A percentile compares a stretch with the other conserved stretches of the same genome.
Conservation (phyloP, 2,797 vertebrate genomes). For the Capromys pilorides region DNA sequence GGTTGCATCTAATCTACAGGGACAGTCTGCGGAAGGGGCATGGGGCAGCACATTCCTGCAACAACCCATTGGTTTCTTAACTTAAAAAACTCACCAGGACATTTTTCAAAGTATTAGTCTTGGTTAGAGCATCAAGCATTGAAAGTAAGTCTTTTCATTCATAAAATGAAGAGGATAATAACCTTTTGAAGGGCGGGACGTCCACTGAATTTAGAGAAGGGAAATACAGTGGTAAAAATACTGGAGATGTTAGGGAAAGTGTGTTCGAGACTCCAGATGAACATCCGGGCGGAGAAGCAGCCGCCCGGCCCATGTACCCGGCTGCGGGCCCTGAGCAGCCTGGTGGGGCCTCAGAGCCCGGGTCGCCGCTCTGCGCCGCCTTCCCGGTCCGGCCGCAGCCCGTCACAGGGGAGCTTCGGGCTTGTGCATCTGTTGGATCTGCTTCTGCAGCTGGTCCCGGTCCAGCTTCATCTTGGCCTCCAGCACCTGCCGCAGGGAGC, state of each 20-base stretch:
- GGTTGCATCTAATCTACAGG: slow-evolving; percentile 49
- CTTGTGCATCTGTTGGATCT: slow-evolving; percentile 86
- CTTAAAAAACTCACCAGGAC: slow-evolving; percentile 51
- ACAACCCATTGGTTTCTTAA: slow-evolving; percentile 59
- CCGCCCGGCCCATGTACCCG: slow-evolving; percentile 78
- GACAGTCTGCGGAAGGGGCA: slow-evolving; percentile 48
- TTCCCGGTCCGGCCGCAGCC: slow-evolving; percentile 11
- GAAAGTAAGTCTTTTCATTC: slow-evolving; percentile 61
- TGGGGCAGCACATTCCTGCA: slow-evolving; percentile 38
- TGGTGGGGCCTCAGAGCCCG: slow-evolving; percentile 28
- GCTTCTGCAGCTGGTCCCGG: slow-evolving; percentile 87
- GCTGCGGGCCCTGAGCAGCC: slow-evolving; percentile 56
- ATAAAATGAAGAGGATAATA: slow-evolving; percentile 67
- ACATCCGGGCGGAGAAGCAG: slow-evolving; percentile 65
- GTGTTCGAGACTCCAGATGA: slow-evolving; percentile 72
- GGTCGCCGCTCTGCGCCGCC: slow-evolving; percentile 12
- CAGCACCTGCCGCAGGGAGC: slow-evolving; percentile 87
- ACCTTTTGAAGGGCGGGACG: slow-evolving; percentile 54
- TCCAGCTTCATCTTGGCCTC: slow-evolving; percentile 89
- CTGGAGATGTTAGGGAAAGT: slow-evolving; percentile 48
- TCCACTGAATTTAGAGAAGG: slow-evolving; percentile 57
- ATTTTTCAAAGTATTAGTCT: slow-evolving; percentile 66
- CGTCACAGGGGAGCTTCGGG: slow-evolving; percentile 71
- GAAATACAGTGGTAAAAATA: slow-evolving; percentile 60
- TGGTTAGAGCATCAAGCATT: slow-evolving; percentile 59